phyloP scores from a whole-genome alignment of 2,888 invertebrate genomes.

The Chymomyza amoena region DNA sequence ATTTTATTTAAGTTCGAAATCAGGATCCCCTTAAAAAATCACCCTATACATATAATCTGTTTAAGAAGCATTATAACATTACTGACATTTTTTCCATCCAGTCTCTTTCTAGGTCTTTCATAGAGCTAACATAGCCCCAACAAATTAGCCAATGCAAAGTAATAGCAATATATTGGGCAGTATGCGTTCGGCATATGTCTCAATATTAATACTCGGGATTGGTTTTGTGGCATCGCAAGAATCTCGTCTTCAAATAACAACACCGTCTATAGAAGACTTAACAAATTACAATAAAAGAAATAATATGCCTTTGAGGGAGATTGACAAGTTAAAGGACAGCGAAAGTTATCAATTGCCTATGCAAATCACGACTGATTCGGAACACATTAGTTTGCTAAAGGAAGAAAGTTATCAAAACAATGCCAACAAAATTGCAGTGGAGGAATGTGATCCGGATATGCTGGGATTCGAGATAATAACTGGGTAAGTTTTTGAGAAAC shows the following conservation, averaged over 20 bases:
- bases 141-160: neutral
- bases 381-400: neutral
- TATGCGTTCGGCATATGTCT: neutral
- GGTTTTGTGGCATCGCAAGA: neutral
- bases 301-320: neutral
- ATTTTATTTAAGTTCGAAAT: too few relatives aligned
- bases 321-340: neutral
- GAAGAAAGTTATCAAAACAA: neutral
- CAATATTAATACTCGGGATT: neutral
- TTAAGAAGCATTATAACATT: too few relatives aligned
- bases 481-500: slow-evolving; percentile 80
- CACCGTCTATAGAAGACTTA: neutral
- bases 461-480: slow-evolving; percentile 94
- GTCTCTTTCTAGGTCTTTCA: neutral
- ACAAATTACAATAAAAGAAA: neutral
- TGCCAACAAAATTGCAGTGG: slow-evolving; percentile 62
- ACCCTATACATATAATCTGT: too few relatives aligned
- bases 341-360: neutral
- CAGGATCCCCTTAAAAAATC: too few relatives aligned
- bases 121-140: neutral
- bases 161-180: neutral
- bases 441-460: slow-evolving; percentile 93
- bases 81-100: neutral
- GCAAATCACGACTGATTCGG: neutral
- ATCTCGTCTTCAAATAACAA: neutral